phyloP scores from a whole-genome alignment of 2,888 invertebrate genomes.

The Brachyptera putata region DNA sequence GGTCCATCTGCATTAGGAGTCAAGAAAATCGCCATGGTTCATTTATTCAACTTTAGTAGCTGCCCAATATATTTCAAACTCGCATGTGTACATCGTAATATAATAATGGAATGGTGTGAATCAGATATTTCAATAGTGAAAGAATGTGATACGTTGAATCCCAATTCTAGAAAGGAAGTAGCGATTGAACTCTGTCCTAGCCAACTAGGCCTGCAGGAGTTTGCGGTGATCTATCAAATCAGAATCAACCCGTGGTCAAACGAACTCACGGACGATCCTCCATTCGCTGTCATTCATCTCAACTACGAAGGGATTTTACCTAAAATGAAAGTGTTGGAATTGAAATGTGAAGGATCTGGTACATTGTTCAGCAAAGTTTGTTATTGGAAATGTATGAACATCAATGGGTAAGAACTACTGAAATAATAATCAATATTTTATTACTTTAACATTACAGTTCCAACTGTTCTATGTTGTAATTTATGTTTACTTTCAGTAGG shows the following conservation, averaged over 20 bases:
- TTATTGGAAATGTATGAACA: not conserved
- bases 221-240: not conserved
- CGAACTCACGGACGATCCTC: not conserved
- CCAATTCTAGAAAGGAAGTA: not conserved
- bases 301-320: not conserved
- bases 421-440: no score
- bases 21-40: conserved; percentile 39
- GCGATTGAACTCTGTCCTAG: not conserved
- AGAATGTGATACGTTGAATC: not conserved
- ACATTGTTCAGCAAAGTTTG: not conserved
- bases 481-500: no score
- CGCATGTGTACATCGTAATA: conserved; percentile 31
- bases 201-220: not conserved
- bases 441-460: no score
- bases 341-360: not conserved
- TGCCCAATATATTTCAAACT: conserved; percentile 43
- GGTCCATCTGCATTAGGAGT: conserved; percentile 36
- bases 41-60: conserved; percentile 45
- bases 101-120: conserved; percentile 32
- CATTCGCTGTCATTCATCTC: not conserved
- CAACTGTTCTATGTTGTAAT: no score
- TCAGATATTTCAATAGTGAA: conserved; percentile 28
- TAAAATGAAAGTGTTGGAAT: not conserved
- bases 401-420: not conserved
- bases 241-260: not conserved